phyloP scores from a whole-genome alignment of 2,888 invertebrate genomes.

The Amaurobius ferox region DNA sequence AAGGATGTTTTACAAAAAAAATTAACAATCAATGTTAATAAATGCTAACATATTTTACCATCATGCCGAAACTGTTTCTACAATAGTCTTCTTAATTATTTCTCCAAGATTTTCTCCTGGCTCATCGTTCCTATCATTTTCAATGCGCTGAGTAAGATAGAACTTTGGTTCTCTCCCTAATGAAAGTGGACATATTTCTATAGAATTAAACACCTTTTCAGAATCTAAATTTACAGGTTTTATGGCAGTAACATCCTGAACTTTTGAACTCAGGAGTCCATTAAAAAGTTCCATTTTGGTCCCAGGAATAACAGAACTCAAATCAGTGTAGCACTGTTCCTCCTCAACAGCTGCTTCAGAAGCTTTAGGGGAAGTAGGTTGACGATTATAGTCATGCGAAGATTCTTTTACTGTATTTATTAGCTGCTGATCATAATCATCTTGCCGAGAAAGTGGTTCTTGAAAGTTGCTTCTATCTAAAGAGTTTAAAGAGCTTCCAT shows the following conservation, averaged over 20 bases:
- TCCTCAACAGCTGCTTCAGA: constrained; percentile 63
- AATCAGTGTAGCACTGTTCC: constrained; percentile 75
- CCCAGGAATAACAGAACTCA: constrained; percentile 75
- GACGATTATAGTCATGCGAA: constrained; percentile 29
- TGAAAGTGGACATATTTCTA: constrained; percentile 52
- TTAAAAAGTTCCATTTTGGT: constrained; percentile 67
- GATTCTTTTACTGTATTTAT: constrained; percentile 38
- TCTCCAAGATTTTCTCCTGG: constrained; percentile 88
- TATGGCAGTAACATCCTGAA: constrained; percentile 72
- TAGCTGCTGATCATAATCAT: constrained; percentile 36
- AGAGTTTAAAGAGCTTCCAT: constrained; percentile 29
- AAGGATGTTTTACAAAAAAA: background rate
- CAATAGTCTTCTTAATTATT: constrained; percentile 94
- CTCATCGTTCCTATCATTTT: constrained; percentile 78
- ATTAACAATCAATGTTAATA: background rate
- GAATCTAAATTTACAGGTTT: constrained; percentile 69
- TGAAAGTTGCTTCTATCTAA: constrained; percentile 34
- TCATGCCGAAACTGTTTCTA: constrained; percentile 91
- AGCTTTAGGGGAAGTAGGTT: constrained; percentile 27
- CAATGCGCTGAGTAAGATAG: constrained; percentile 53
- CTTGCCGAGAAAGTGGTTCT: constrained; percentile 27
- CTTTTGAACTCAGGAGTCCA: constrained; percentile 68
- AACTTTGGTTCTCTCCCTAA: constrained; percentile 57
- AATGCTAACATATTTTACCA: constrained; percentile 48
- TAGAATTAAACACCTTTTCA: constrained; percentile 51